These are phyloP conservation scores for Pinna nobilis DNA, from an alignment of 1,140 invertebrate genomes.

Conservation along the genomic window DNA sequence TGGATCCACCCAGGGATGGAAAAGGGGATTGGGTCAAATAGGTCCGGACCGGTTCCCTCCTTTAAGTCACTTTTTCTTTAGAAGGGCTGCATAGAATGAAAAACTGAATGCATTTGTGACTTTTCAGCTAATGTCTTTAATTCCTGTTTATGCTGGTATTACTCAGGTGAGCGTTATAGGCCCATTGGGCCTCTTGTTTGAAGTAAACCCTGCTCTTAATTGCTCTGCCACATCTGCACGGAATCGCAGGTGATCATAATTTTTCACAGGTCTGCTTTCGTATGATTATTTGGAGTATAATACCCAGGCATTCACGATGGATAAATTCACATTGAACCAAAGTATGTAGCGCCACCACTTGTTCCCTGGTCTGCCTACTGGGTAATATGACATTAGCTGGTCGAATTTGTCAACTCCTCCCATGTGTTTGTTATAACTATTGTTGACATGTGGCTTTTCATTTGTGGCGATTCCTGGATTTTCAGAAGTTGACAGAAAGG, in stretches of 20 bases:
- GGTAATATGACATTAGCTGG: slow-evolving; percentile 2
- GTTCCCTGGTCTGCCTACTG: slow-evolving; percentile 5
- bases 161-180: too few relatives aligned
- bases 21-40: too few relatives aligned
- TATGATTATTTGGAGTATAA: background rate
- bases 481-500: background rate
- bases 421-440: background rate
- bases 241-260: background rate
- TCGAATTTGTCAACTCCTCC: slow-evolving; percentile 13
- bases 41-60: too few relatives aligned
- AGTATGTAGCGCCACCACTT: slow-evolving; percentile 17
- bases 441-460: background rate
- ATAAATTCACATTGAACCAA: slow-evolving; percentile 1
- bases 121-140: too few relatives aligned
- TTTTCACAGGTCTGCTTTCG: background rate
- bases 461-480: background rate
- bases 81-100: too few relatives aligned
- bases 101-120: too few relatives aligned
- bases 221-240: background rate
- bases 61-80: too few relatives aligned
- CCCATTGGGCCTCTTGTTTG: too few relatives aligned
- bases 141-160: too few relatives aligned
- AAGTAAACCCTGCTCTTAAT: background rate
- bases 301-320: slow-evolving; percentile 18
- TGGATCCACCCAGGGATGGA: too few relatives aligned